Evolutionary conservation across 2,113 vertebrate genomes (phyloP).

Genomic region (Gnathonemus longibarbis): DNA sequence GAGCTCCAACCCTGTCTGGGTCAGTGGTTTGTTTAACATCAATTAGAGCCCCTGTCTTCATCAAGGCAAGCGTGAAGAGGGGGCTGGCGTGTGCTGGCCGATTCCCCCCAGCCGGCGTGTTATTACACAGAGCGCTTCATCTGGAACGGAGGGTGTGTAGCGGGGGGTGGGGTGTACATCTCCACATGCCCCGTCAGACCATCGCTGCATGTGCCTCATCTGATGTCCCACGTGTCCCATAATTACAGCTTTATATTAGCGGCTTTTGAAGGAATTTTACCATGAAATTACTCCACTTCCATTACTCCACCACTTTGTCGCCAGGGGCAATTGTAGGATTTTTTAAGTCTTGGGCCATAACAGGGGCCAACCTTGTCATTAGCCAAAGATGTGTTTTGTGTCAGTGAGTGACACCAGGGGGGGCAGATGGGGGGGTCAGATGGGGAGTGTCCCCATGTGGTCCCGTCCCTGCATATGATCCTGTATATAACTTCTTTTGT

Average conservation of each 20-base stretch:
- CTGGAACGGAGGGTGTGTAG: slow-evolving; percentile 32
- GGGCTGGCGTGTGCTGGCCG: slow-evolving; percentile 84
- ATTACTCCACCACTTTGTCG: neutral
- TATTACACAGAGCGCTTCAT: slow-evolving; percentile 52
- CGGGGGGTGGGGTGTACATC: slow-evolving; percentile 9
- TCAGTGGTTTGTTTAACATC: slow-evolving; percentile 71
- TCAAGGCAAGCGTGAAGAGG: slow-evolving; percentile 80
- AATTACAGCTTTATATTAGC: neutral
- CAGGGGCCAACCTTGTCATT: neutral
- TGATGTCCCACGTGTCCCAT: neutral
- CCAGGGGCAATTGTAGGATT: neutral
- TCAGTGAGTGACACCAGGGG: neutral
- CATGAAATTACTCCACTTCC: neutral
- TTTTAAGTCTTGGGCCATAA: neutral
- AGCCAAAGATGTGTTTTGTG: neutral
- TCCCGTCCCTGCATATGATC: neutral
- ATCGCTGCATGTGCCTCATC: neutral
- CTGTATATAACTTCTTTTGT: neutral
- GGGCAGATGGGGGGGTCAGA: neutral
- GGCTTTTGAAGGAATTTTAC: neutral
- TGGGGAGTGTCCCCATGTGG: neutral
- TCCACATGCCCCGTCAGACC: neutral
- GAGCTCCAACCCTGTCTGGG: slow-evolving; percentile 59
- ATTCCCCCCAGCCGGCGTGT: slow-evolving; percentile 74
- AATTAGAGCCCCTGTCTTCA: slow-evolving; percentile 84